These are phyloP conservation scores for Metaphire vulgaris DNA, from an alignment of 1,140 invertebrate genomes.

Conservation along the genomic window DNA sequence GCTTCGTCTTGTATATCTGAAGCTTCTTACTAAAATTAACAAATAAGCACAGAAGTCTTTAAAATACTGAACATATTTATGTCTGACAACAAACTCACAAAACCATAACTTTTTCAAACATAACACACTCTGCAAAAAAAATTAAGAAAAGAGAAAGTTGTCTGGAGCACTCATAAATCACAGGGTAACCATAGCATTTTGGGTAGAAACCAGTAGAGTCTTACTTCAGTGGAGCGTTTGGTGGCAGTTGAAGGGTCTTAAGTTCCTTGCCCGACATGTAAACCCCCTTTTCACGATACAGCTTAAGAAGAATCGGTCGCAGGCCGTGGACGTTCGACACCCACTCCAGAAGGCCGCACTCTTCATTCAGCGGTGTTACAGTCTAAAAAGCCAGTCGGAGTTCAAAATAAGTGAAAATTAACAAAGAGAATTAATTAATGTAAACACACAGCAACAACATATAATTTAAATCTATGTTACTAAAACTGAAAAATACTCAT, in stretches of 20 bases:
- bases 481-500: too few species aligned
- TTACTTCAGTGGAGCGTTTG: slow-evolving; percentile 42
- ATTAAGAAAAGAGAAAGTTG: too few species aligned
- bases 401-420: too few species aligned
- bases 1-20: slow-evolving; percentile 63
- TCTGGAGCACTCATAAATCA: too few species aligned
- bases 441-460: too few species aligned
- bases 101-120: slow-evolving; percentile 5
- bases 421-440: too few species aligned
- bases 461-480: too few species aligned
- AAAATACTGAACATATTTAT: too few species aligned
- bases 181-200: too few species aligned
- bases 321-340: slow-evolving; percentile 77
- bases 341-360: slow-evolving; percentile 93
- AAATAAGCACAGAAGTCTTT: too few species aligned
- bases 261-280: slow-evolving; percentile 56
- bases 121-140: neutral
- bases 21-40: slow-evolving; percentile 57
- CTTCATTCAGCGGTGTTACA: slow-evolving; percentile 85
- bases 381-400: slow-evolving; percentile 50
- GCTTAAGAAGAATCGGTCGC: slow-evolving; percentile 61
- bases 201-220: too few species aligned
- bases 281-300: slow-evolving; percentile 65
- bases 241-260: slow-evolving; percentile 54
- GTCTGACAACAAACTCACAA: neutral